Conservation (phyloP, 2,888 invertebrate genomes). For the Orthosia gracilis region DNA sequence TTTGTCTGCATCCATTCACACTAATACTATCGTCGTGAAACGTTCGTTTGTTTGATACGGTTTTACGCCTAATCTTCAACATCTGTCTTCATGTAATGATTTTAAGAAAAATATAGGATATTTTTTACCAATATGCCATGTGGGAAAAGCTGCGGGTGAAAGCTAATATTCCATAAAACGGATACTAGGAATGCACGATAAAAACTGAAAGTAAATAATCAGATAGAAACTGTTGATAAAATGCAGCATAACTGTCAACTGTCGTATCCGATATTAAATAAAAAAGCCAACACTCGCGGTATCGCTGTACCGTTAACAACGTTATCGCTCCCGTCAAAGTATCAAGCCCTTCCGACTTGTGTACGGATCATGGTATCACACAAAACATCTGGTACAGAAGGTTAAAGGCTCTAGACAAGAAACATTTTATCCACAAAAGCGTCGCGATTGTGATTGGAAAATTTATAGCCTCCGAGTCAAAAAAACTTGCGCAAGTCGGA, state of each 20-base stretch:
- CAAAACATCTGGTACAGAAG: not conserved
- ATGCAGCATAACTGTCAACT: conserved; percentile 33
- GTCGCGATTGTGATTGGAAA: too few species aligned
- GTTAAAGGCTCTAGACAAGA: too few species aligned
- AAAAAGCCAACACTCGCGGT: conserved; percentile 43
- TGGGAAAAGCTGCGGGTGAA: not conserved
- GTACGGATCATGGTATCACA: conserved; percentile 46
- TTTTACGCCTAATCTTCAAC: too few species aligned
- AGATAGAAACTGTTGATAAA: conserved; percentile 24
- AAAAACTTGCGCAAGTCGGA: too few species aligned
- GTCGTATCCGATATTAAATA: conserved; percentile 36
- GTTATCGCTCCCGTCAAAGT: conserved; percentile 62
- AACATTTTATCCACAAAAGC: too few species aligned
- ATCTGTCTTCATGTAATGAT: too few species aligned
- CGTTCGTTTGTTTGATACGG: too few species aligned
- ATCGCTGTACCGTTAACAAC: conserved; percentile 55
- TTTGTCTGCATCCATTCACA: too few species aligned
- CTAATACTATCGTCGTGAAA: too few species aligned
- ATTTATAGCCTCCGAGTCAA: too few species aligned
- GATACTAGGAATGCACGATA: not conserved
- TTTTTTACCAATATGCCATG: too few species aligned
- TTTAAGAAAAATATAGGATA: too few species aligned
- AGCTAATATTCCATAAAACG: not conserved
- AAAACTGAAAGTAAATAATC: conserved; percentile 7
- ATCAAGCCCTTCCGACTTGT: conserved; percentile 64